Base-by-base conservation (phyloP, 2,888 invertebrate genomes). In the Scaptomyza parva region DNA sequence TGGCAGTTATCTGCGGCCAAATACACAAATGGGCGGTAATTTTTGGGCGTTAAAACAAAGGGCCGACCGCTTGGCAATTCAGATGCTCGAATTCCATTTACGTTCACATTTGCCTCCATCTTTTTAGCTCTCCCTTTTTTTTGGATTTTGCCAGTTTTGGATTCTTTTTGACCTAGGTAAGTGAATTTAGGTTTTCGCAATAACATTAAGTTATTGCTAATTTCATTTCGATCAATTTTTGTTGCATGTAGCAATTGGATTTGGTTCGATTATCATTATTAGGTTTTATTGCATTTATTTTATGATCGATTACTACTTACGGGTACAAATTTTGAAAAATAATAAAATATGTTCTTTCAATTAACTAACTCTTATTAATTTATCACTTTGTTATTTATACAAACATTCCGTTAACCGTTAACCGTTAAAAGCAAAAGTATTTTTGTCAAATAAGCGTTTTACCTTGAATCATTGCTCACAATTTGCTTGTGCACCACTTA, bases 1-100 rank as follows among this genome's bases (percentile, higher is more conserved):
- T 57, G 81, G 65, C 76, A 77, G 69, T 79, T 79, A 77, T 79
- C 80, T 79, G 63, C 28, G 73, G 50, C 57, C 67, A 50, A 67
- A 72, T 65, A 53, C 78, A 68, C 78, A 63, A 69, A 68, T 61
- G 64, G 59, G 67, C 80, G 71, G 71, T 66, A 68, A 78, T 72
- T 75, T 66, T 45, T 18, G 69, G 58, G 64, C 62, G 47, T 60
- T 70, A 78, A 65, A 66, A 68, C 55, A 61, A 70, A 60, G 44
- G 40, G 53, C n/a, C 48, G 47, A 24, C 24, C 20, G 30, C n/a
- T 30, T 26, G 60, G 47, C 59, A 43, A 57, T 50, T 61, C 37
- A 43, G 63, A 14, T 24, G 39, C 24, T 54, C 33, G n/a, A 26
- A 30, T 55, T 47, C 53, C 22, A 59, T 26, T 53, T 53, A 30